Base-by-base conservation (phyloP, 1,140 invertebrate genomes). In the Drosophila littoralis region DNA sequence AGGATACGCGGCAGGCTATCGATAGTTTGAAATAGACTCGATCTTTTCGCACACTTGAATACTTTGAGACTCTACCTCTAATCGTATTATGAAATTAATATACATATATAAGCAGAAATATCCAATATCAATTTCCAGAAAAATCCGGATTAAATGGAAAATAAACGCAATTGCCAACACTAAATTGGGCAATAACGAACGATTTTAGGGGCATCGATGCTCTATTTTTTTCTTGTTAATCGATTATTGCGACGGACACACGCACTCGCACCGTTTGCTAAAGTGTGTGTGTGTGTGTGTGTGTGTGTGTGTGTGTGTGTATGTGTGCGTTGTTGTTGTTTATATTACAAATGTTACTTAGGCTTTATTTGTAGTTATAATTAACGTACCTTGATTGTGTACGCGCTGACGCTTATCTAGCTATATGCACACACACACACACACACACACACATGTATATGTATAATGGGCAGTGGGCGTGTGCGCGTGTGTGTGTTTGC, bases 331-430 rank as follows among this genome's bases (percentile, higher is more conserved):
- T 59, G 38, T 75, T 64, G 75, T 78, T 75, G 65, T 59, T 51
- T 32, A 33, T 75, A 40, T 43, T 51, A 70, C 57, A 50, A 65
- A 67, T 55, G 78, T 46, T 64, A 51, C 54, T 60, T 69, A 73
- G 57, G 65, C 48, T 85, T 66, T 42, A 68, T 78, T 74, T 78
- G 81, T 67, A 65, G 48, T 51, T 42, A 67, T 77, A 86, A 79
- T 88, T 82, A 86, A 73, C 67, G 59, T 78, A 46, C 52, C 63
- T 70, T 77, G 61, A 74, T 88, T 88, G 68, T 77, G 64, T 67
- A 68, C 42, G 63, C 46, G 63, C 43, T 65, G 65, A 45, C 55
- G 64, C 77, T 88, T 89, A 81, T 88, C 77, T 75, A 66, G 42
- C 22, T 36, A 68, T 35, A 66, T 13, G 66, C 43, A 77, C 70